Evolutionary conservation across 1,140 invertebrate species (phyloP), one percentile per base, ranked within the genome.

Genomic region (Holcopasites calliopsidis): DNA sequence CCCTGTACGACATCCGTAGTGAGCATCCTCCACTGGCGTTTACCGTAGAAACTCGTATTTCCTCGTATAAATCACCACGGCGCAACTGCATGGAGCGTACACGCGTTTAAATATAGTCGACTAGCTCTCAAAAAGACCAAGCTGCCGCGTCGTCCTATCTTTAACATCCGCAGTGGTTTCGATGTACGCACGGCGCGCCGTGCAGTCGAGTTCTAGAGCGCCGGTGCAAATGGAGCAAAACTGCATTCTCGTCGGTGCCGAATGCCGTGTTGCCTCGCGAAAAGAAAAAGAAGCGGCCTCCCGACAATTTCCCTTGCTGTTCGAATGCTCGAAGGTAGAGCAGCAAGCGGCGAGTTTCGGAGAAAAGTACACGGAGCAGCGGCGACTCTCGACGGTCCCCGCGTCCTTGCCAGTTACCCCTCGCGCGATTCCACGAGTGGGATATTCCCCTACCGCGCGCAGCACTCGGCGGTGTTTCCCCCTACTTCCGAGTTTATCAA

Each of bases 351-450:
- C 44, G 44, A 40, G 44, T n/a, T n/a, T n/a, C n/a, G 69, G 33
- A n/a, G 50, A 72, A 72, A 72, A 72, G 58, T 47, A 60, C 72
- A 38, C 44, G 33, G 55, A 52, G 68, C 38, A 33, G 49, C 50
- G 65, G 71, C 71, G 83, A 79, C 79, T 65, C 84, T 81, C 79
- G 42, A 68, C 54, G 70, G n/a, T n/a, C 72, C 76, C 66, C 76
- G 76, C 83, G 87, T 85, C 86, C 86, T 88, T 88, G 86, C 71
- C 69, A 76, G 58, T 35, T 69, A 55, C 62, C 80, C 50, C 75
- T 52, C 47, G 52, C 38, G 5, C n/a, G 6, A 16, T 26, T 5
- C 26, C 26, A 18, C 38, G 42, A 66, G 73, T 62, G 71, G 57
- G 70, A 73, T 68, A 35, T 60, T 79, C 55, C 71, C 70, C 72